Percentiles rank a stretch among this genome's conserved stretches.
Conservation (phyloP, 1,140 invertebrate genomes). For the Apis mellifera region DNA sequence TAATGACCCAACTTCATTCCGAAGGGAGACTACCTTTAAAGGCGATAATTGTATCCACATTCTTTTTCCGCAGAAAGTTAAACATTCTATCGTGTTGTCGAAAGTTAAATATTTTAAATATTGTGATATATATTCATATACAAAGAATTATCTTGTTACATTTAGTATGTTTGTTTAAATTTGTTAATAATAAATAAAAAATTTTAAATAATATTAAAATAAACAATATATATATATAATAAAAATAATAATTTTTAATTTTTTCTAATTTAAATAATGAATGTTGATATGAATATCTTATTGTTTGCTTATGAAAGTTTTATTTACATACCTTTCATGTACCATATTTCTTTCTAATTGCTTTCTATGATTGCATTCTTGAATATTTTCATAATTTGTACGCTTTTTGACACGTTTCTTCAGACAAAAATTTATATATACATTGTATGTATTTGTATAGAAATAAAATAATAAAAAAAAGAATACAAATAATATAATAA, state of each 20-base stretch:
- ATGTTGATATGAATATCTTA: neutral
- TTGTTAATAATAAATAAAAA: too few species aligned
- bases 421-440: neutral
- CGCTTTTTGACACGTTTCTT: neutral
- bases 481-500: too few species aligned
- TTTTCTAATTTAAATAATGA: neutral
- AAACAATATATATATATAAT: neutral
- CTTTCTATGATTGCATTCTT: neutral
- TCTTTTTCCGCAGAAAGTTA: conserved; percentile 1
- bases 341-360: neutral
- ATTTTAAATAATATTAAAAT: neutral
- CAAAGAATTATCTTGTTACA: neutral
- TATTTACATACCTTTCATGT: neutral
- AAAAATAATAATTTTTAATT: neutral
- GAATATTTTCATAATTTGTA: neutral
- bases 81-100: neutral
- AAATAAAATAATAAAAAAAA: neutral
- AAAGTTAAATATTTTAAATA: neutral
- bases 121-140: neutral
- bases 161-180: neutral
- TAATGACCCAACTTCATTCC: conserved; percentile 31
- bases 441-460: neutral
- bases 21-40: conserved; percentile 36
- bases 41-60: conserved; percentile 9
- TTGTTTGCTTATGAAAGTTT: neutral